Evolutionary conservation across 2,888 invertebrate species (phyloP), one percentile per base, ranked within the genome.

Genomic region (Diabrotica balteata): DNA sequence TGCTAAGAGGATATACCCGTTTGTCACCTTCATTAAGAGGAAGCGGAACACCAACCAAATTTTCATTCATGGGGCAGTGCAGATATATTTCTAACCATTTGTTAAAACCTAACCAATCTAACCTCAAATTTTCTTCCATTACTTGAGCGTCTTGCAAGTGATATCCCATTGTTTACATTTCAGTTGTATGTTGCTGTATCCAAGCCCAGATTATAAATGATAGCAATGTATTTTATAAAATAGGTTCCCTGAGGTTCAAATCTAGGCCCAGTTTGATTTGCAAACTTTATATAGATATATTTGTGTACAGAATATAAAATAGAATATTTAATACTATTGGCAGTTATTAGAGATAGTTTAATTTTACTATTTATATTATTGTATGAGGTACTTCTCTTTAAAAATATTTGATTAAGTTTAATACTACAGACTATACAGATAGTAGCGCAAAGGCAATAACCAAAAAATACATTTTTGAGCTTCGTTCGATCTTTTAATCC

Each of bases 11-110:
- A 45, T 44, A 44, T 17, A 17, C 17, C 8, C 45, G 8, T 45
- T 57, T 47, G 57, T 65, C 72, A 67, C 70, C 72, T 68, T 68
- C 66, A 58, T 72, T 70, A 66, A 66, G 76, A 77, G 74, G 75
- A 76, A 80, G 76, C 75, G 77, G 76, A 78, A 77, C 73, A 67
- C 69, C 69, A 72, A 73, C 75, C 76, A 77, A 78, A 78, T 75
- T 32, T 68, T 70, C 67, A 72, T 72, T 75, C 72, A 61, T 72
- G 77, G 77, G 79, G 78, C 80, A 80, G 80, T 79, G 79, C 78
- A 74, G 75, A 76, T 75, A 69, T 77, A 78, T 76, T 71, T 73
- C 75, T 77, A 77, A 77, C 72, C 71, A 69, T 72, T 69, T 73
- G 43, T 59, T 66, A 57, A 64, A 64, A 63, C 66, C 63, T 67